These are phyloP conservation scores for Ranitomeya imitator DNA, from an alignment of 2,113 vertebrate species.

Conservation along the genomic window DNA sequence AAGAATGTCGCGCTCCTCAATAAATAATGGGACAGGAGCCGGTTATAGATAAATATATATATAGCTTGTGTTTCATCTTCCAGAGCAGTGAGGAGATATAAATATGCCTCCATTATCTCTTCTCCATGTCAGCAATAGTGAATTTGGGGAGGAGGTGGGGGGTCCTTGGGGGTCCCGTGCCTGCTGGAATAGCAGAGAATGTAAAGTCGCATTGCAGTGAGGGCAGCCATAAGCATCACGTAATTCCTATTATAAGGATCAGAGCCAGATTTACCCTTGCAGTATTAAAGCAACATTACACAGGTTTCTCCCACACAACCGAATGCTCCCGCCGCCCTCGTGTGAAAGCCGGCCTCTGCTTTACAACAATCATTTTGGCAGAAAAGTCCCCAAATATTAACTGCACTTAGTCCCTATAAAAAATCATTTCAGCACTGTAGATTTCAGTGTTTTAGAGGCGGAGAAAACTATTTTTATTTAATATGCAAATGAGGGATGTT, in stretches of 20 bases:
- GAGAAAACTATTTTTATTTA: too few relatives aligned
- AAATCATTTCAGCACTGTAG: too few relatives aligned
- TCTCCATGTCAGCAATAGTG: constrained; percentile 14
- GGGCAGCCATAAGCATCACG: background rate
- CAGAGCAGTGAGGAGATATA: background rate
- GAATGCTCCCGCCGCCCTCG: background rate
- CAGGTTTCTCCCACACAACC: background rate
- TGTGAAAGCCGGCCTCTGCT: too few relatives aligned
- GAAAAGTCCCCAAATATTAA: too few relatives aligned
- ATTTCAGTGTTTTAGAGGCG: too few relatives aligned
- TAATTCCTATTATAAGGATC: constrained; percentile 23
- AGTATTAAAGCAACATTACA: background rate
- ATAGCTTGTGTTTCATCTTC: background rate
- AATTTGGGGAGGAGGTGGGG: background rate
- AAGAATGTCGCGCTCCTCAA: background rate
- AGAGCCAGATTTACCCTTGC: background rate
- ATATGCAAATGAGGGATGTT: too few relatives aligned
- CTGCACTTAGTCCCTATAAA: too few relatives aligned
- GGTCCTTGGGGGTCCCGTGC: background rate
- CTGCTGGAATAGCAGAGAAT: background rate
- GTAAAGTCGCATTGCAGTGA: background rate
- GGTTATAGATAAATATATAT: background rate
- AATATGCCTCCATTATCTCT: constrained; percentile 37
- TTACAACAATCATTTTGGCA: too few relatives aligned
- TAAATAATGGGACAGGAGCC: background rate